These are phyloP conservation scores for Oreochromis mossambicus DNA, from an alignment of 2,797 vertebrate species.

Conservation along the genomic window DNA sequence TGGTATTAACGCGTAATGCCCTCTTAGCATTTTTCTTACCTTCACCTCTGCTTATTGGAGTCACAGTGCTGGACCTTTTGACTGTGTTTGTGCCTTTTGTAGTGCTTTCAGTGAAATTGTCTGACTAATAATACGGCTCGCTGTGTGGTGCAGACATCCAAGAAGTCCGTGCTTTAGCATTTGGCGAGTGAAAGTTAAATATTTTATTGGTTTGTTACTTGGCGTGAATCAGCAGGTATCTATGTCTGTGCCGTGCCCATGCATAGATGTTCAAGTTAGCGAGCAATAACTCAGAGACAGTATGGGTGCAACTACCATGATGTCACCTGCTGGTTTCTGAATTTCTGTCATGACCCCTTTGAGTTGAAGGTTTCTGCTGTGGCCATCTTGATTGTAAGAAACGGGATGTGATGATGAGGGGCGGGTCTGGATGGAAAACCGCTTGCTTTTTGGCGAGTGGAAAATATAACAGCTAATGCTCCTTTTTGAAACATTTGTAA, in stretches of 20 bases:
- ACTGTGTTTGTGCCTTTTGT: neutral
- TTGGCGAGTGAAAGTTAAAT: neutral
- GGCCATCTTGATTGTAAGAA: neutral
- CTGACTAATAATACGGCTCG: neutral
- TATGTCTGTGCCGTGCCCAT: neutral
- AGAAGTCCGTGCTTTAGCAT: fast-evolving
- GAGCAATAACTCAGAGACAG: neutral
- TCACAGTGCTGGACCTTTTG: neutral
- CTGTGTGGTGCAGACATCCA: neutral
- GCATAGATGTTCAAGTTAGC: neutral
- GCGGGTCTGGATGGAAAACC: neutral
- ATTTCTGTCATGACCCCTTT: neutral
- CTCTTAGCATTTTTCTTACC: neutral
- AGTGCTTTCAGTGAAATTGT: neutral
- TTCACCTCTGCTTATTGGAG: fast-evolving
- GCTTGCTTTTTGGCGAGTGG: neutral
- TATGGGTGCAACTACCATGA: neutral
- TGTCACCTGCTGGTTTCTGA: neutral
- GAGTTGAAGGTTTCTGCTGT: neutral
- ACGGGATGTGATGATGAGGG: fast-evolving
- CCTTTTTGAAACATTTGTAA: neutral
- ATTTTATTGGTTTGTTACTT: neutral
- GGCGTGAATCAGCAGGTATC: neutral
- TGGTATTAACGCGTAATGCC: neutral
- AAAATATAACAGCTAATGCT: neutral